phyloP scores from a whole-genome alignment of 2,113 vertebrate species.

The Pituophis catenifer region DNA sequence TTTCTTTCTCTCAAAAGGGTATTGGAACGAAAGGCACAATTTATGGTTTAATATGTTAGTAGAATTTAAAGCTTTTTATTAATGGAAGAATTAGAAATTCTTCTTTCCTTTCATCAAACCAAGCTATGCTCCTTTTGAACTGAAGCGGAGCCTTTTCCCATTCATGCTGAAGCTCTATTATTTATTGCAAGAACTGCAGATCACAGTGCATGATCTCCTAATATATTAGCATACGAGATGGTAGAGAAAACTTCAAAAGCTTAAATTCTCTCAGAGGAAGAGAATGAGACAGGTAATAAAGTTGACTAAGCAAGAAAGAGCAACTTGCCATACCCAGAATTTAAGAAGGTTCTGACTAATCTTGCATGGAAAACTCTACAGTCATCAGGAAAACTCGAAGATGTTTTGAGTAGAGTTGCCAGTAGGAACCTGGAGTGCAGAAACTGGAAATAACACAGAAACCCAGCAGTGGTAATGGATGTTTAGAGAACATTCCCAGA shows the following conservation, averaged over 20 bases:
- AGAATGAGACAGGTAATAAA: neutral
- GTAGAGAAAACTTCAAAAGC: neutral
- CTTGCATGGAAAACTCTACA: neutral
- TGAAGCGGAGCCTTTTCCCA: neutral
- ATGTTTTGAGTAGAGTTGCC: neutral
- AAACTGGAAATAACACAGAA: neutral
- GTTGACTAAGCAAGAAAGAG: neutral
- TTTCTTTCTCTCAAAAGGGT: neutral
- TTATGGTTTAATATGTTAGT: constrained; percentile 47
- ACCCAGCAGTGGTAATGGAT: neutral
- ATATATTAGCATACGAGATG: neutral
- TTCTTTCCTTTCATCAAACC: constrained; percentile 32
- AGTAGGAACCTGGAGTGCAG: neutral
- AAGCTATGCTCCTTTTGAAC: neutral
- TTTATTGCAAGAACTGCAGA: neutral
- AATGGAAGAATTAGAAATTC: constrained; percentile 32
- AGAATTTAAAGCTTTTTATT: constrained; percentile 49
- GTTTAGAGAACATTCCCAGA: neutral
- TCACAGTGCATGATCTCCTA: neutral
- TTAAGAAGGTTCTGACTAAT: neutral
- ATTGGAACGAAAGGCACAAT: constrained; percentile 47
- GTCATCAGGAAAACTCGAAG: neutral
- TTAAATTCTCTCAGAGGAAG: neutral
- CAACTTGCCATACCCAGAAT: neutral
- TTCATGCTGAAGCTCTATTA: neutral